phyloP scores from a whole-genome alignment of 2,888 invertebrate genomes.

The Cosmia pyralina region DNA sequence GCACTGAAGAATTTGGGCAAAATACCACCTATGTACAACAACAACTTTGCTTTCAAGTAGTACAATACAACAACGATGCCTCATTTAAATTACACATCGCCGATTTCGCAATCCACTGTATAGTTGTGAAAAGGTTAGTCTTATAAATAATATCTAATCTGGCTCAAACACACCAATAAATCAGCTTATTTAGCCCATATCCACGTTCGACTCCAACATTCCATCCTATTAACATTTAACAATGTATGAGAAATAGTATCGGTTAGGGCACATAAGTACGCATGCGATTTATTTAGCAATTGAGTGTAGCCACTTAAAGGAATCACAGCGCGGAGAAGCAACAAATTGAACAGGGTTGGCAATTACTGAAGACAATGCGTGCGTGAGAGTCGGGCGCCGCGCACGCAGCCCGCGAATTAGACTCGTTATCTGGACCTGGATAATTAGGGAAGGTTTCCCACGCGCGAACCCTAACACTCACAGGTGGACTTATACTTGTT shows the following conservation, averaged over 20 bases:
- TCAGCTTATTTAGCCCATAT: conserved; percentile 56
- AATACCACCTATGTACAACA: background rate
- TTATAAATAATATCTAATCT: conserved; percentile 62
- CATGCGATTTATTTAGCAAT: conserved; percentile 87
- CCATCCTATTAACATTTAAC: conserved; percentile 69
- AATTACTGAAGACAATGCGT: conserved; percentile 90
- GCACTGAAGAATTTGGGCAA: too few species aligned
- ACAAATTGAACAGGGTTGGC: conserved; percentile 90
- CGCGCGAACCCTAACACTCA: conserved; percentile 75
- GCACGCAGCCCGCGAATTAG: conserved; percentile 89
- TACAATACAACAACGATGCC: conserved; percentile 22
- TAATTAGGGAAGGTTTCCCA: conserved; percentile 89
- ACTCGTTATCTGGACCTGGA: conserved; percentile 86
- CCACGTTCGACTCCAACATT: conserved; percentile 58
- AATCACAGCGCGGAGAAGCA: conserved; percentile 88
- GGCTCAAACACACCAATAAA: conserved; percentile 53
- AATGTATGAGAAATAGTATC: conserved; percentile 70
- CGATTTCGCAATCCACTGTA: conserved; percentile 35
- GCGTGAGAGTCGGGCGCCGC: conserved; percentile 87
- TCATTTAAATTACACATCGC: conserved; percentile 34
- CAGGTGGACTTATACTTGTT: conserved; percentile 72
- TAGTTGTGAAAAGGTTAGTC: conserved; percentile 57
- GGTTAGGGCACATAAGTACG: conserved; percentile 70
- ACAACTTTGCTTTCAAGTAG: background rate
- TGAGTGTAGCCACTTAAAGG: conserved; percentile 89